Evolutionary conservation across 2,113 vertebrate species (phyloP).

Genomic region (Mormyrus lacerda): DNA sequence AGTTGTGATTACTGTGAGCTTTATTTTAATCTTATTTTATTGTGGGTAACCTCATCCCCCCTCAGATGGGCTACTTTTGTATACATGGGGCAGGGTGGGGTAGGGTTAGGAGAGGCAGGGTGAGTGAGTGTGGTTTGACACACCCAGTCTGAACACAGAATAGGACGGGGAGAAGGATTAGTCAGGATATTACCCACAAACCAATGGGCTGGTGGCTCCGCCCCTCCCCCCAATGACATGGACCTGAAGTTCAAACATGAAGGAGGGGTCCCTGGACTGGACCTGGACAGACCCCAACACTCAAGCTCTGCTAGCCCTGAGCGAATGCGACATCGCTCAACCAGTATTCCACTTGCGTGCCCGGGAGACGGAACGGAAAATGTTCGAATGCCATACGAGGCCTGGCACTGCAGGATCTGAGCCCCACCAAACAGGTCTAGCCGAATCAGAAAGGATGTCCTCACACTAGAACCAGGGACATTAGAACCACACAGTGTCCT

Average conservation of each 20-base stretch:
- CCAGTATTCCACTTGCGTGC: background rate
- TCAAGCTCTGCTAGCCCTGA: background rate
- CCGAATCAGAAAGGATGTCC: background rate
- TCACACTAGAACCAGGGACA: background rate
- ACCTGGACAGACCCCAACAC: background rate
- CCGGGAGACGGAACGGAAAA: background rate
- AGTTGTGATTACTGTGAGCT: background rate
- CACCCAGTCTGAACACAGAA: conserved; percentile 1
- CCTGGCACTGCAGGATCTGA: background rate
- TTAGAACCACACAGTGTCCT: background rate
- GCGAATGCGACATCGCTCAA: background rate
- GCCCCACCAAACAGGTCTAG: background rate
- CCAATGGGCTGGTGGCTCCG: background rate
- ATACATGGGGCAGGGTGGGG: background rate
- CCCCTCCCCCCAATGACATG: background rate
- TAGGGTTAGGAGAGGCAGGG: background rate
- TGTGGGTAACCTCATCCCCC: background rate
- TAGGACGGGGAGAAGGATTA: background rate
- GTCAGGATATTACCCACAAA: background rate
- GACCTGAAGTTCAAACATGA: background rate
- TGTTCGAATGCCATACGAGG: background rate
- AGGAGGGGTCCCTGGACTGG: background rate
- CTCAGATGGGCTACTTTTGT: background rate
- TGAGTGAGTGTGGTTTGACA: background rate
- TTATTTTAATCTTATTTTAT: background rate